These are phyloP conservation scores for Hippoglossus stenolepis DNA, from an alignment of 2,113 vertebrate species.

Conservation along the genomic window DNA sequence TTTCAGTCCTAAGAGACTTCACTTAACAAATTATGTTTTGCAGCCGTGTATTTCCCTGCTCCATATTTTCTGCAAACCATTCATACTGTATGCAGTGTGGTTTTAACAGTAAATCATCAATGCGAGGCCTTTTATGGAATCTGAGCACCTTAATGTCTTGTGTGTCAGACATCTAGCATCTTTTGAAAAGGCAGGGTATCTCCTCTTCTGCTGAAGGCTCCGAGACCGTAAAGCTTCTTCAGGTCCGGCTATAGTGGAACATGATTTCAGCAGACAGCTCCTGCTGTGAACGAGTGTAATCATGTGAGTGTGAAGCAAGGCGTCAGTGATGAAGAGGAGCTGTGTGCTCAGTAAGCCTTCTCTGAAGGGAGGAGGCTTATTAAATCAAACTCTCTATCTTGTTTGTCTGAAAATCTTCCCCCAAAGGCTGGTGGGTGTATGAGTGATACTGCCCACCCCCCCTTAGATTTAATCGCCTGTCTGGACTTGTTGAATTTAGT, in stretches of 20 bases:
- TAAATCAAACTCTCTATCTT: constrained; percentile 30
- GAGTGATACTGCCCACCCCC: constrained; percentile 17
- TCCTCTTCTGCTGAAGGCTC: constrained; percentile 8
- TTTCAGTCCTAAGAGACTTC: too few species aligned
- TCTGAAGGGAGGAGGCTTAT: constrained; percentile 17
- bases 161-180: background rate
- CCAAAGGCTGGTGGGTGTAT: constrained; percentile 2
- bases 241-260: constrained; percentile 1
- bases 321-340: background rate
- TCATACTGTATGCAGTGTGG: too few species aligned
- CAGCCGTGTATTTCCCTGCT: too few species aligned
- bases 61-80: too few species aligned
- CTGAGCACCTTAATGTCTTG: too few species aligned
- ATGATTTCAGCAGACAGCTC: constrained; percentile 37
- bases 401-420: constrained; percentile 17
- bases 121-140: too few species aligned
- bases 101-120: too few species aligned
- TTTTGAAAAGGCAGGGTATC: background rate
- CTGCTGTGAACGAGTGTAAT: constrained; percentile 27
- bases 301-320: constrained; percentile 23
- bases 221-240: constrained; percentile 18
- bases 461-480: constrained; percentile 30
- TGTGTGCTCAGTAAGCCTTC: constrained; percentile 16
- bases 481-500: constrained; percentile 27
- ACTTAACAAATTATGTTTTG: too few species aligned